These are phyloP conservation scores for Amblyornis subalaris DNA, from an alignment of 2,113 vertebrate species.

Conservation along the genomic window DNA sequence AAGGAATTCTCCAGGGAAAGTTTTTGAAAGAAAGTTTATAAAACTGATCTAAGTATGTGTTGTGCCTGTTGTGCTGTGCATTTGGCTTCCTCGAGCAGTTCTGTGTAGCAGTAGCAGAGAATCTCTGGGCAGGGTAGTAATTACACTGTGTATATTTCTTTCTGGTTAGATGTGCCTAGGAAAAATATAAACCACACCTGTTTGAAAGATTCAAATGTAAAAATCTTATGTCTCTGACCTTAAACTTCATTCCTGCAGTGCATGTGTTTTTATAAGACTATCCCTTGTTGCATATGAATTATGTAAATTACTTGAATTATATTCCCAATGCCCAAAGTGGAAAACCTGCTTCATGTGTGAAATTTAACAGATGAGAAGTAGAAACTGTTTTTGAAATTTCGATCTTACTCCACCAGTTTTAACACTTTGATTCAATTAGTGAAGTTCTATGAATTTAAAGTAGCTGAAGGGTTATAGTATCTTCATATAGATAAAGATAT, in stretches of 20 bases:
- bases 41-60: neutral
- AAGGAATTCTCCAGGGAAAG: neutral
- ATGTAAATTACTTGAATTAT: neutral
- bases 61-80: neutral
- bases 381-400: neutral
- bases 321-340: neutral
- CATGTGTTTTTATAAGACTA: neutral
- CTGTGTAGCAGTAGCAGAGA: neutral
- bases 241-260: neutral
- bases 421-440: neutral
- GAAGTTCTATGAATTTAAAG: neutral
- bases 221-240: neutral
- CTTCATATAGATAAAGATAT: neutral
- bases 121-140: neutral
- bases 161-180: neutral
- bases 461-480: neutral
- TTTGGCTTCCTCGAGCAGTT: neutral
- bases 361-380: neutral
- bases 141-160: neutral
- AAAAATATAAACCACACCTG: neutral
- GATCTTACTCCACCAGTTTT: neutral
- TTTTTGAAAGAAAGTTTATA: neutral
- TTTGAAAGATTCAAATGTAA: neutral
- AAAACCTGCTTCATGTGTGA: constrained; percentile 1
- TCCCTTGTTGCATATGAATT: neutral